phyloP scores from a whole-genome alignment of 1,140 invertebrate genomes.

The Grapholita molesta region DNA sequence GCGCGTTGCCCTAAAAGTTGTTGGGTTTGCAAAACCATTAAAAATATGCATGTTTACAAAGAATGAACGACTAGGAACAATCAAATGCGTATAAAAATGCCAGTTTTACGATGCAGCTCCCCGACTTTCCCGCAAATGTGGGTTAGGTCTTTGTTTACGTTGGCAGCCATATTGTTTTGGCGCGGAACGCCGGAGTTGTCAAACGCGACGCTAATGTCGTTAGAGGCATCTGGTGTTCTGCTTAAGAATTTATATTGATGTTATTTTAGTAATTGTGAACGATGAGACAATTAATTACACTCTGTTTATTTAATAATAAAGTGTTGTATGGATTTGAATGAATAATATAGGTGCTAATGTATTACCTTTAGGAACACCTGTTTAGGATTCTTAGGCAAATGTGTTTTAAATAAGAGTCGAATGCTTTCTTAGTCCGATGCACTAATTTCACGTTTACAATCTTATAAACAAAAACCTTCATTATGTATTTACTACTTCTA shows the following conservation, averaged over 20 bases:
- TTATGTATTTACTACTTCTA: background rate
- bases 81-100: background rate
- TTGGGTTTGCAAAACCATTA: background rate
- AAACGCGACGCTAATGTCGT: background rate
- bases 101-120: background rate
- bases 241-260: background rate
- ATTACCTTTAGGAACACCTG: background rate
- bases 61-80: too few species aligned
- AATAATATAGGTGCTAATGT: background rate
- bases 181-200: background rate
- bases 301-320: background rate
- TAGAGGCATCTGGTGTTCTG: background rate
- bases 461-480: background rate
- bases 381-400: background rate
- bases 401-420: background rate
- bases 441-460: background rate
- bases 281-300: background rate
- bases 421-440: background rate
- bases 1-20: too few species aligned
- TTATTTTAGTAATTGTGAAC: background rate
- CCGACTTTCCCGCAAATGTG: background rate
- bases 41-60: background rate
- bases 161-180: background rate
- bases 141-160: background rate
- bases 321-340: background rate